Percentiles rank a stretch among this genome's conserved stretches.
These are phyloP conservation scores for Byasa hedistus DNA, from an alignment of 2,888 invertebrate genomes.

Conservation along the genomic window DNA sequence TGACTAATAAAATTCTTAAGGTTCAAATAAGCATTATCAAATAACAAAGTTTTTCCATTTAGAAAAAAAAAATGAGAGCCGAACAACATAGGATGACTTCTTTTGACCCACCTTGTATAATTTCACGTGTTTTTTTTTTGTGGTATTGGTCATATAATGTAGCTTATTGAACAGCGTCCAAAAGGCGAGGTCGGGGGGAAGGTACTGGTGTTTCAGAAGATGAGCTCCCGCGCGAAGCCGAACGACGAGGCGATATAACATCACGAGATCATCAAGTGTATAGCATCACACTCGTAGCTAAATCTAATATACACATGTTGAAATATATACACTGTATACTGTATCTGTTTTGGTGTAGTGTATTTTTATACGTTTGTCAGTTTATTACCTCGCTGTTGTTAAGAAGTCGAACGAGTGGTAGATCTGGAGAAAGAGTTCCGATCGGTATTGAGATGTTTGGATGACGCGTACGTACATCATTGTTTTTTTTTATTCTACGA, in stretches of 20 bases:
- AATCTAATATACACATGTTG: slow-evolving; percentile 14
- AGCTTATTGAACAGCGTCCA: slow-evolving; percentile 54
- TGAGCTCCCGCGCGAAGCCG: slow-evolving; percentile 39
- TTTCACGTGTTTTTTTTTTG: too few relatives aligned
- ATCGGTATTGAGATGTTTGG: too few relatives aligned
- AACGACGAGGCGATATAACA: slow-evolving; percentile 50
- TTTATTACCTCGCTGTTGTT: slow-evolving; percentile 11
- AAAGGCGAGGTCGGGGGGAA: slow-evolving; percentile 68
- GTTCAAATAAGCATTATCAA: too few relatives aligned
- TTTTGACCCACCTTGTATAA: too few relatives aligned
- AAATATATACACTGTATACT: slow-evolving; percentile 22
- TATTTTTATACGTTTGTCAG: slow-evolving; percentile 27
- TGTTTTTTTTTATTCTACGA: too few relatives aligned
- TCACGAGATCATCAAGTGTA: slow-evolving; percentile 20
- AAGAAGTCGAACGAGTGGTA: slow-evolving; percentile 6
- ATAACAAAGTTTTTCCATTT: too few relatives aligned
- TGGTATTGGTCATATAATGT: not conserved
- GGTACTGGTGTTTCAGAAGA: slow-evolving; percentile 61
- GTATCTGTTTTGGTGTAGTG: slow-evolving; percentile 34
- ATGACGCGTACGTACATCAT: too few relatives aligned
- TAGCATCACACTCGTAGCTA: slow-evolving; percentile 10
- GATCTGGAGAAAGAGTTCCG: too few relatives aligned
- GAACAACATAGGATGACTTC: too few relatives aligned
- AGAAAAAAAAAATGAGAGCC: too few relatives aligned
- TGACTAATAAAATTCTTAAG: too few relatives aligned